These are phyloP conservation scores for Callorhinus ursinus DNA, from an alignment of 2,113 vertebrate genomes.

Conservation along the genomic window DNA sequence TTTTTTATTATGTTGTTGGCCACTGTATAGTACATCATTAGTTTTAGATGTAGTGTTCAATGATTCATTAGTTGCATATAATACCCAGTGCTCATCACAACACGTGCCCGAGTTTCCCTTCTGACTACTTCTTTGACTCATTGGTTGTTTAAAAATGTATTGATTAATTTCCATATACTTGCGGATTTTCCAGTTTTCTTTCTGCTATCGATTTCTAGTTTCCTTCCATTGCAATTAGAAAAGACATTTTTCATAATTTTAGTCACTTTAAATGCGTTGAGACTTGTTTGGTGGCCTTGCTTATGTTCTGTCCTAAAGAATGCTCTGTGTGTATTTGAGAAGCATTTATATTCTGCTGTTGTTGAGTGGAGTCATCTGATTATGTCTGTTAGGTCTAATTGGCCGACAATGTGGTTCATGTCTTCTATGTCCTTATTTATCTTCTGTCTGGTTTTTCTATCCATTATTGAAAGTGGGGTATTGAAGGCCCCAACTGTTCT, in stretches of 20 bases:
- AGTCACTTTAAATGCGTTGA: neutral
- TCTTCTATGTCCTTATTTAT: neutral
- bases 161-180: neutral
- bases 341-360: neutral
- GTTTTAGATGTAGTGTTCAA: too few relatives aligned
- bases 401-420: neutral
- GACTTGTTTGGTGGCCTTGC: neutral
- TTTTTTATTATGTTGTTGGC: too few relatives aligned
- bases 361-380: neutral
- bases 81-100: too few relatives aligned
- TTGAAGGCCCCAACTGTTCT: neutral
- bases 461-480: neutral
- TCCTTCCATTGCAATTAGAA: neutral
- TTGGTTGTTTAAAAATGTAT: neutral
- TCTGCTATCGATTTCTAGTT: neutral
- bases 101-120: neutral
- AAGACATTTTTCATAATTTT: neutral
- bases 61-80: too few relatives aligned
- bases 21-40: too few relatives aligned
- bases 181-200: neutral
- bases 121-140: neutral
- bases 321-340: neutral
- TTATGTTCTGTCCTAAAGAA: neutral
- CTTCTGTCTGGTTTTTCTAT: neutral
- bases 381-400: neutral